Base-by-base conservation (phyloP, 1,140 invertebrate species). In the Leptinotarsa texana region DNA sequence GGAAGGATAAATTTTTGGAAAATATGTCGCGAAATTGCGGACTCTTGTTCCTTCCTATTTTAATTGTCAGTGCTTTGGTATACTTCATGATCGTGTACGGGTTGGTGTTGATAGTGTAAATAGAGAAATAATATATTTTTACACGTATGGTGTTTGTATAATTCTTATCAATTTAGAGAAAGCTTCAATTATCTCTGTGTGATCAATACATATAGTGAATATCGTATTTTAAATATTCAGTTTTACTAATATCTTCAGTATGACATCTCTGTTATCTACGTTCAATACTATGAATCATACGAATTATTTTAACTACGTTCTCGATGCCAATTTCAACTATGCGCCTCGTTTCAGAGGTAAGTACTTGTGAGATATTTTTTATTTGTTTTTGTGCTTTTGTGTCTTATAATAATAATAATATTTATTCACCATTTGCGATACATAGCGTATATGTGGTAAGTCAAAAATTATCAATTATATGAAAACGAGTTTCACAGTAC, bases 161-260 rank as follows among this genome's bases (percentile, higher is more conserved):
- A 72, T 49, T 51, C 77, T 82, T 82, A 82, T 82, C 81, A 76
- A 77, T 79, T 80, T 79, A 74, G 69, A 80, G 74, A 78, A 75
- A 72, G 73, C 51, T 72, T 74, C 80, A 81, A 81, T 81, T 81
- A 81, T 81, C 79, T 81, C 79, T 80, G 61, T 76, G 76, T 77
- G 72, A 77, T 79, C 80, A 72, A 80, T 81, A 82, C 81, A 79
- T 79, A 82, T 82, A 82, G 81, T 83, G 80, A 83, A 83, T 81
- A 82, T 77, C 70, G 74, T 77, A 75, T 83, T 82, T 83, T 82
- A 82, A 83, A 83, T 83, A 83, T 83, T 82, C 81, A 82, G 79
- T 83, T 76, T 66, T 79, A 75, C 42, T 75, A 80, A 80, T 79
- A 79, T 81, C 79, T 73, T 77, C 80, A 82, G 79, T 77, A 83